Conservation (phyloP, 2,113 vertebrate genomes). For the Aspiorhynchus laticeps region DNA sequence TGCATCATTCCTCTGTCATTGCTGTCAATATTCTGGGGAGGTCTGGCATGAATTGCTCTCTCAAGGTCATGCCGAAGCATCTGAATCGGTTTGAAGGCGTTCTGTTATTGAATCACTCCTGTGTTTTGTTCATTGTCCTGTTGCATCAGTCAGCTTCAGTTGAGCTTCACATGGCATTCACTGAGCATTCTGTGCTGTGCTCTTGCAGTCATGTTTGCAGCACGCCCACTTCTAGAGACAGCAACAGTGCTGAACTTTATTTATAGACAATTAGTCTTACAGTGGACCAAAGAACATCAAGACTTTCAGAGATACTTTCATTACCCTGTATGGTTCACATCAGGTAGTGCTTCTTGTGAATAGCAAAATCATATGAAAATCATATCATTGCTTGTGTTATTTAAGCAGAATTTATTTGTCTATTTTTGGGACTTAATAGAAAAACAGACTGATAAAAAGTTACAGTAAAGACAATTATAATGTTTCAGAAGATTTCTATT, state of each 20-base stretch:
- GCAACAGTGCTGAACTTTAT: slow-evolving; percentile 8
- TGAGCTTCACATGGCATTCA: slow-evolving; percentile 18
- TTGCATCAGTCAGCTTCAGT: slow-evolving; percentile 3
- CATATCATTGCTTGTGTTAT: background rate
- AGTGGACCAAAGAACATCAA: background rate
- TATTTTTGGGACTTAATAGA: background rate
- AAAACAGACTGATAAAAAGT: background rate
- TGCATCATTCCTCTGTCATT: background rate
- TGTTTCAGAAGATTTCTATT: no score
- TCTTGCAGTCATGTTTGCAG: slow-evolving; percentile 16
- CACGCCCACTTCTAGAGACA: background rate
- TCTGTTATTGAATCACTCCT: slow-evolving; percentile 21
- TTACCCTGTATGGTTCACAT: background rate
- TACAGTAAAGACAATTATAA: background rate
- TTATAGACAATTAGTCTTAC: background rate
- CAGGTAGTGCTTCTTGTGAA: background rate
- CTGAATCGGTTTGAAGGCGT: background rate
- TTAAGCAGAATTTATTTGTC: background rate
- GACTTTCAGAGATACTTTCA: background rate
- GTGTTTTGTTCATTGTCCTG: background rate
- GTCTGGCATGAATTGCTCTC: background rate
- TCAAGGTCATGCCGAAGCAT: slow-evolving; percentile 9
- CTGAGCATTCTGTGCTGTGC: slow-evolving; percentile 16
- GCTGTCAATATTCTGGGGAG: background rate
- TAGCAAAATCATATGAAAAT: background rate